Conservation (phyloP, 1,140 invertebrate genomes). For the Musca vetustissima region DNA sequence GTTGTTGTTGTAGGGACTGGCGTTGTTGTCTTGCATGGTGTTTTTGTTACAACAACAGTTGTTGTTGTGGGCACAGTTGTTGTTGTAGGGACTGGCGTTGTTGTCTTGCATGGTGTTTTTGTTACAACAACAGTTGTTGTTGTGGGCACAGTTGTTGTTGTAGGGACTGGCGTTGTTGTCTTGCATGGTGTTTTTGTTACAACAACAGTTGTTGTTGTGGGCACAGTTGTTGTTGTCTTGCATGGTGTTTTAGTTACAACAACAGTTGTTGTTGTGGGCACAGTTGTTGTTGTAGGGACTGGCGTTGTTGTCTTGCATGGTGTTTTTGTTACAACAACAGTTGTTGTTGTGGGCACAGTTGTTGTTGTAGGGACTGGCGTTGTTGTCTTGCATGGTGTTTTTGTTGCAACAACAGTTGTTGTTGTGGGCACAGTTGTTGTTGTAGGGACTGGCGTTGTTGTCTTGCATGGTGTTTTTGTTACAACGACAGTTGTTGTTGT, state of each 20-base stretch:
- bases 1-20: neutral
- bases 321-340: no score
- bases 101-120: constrained; percentile 16
- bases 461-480: constrained; percentile 10
- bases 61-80: constrained; percentile 4
- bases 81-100: constrained; percentile 15
- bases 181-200: neutral
- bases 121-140: constrained; percentile 12
- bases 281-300: neutral
- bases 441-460: constrained; percentile 4
- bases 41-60: neutral
- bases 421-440: constrained; percentile 26
- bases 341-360: constrained; percentile 21
- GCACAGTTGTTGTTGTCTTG: neutral
- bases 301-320: constrained; percentile 28
- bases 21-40: neutral
- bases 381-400: neutral
- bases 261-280: neutral
- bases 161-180: constrained; percentile 5
- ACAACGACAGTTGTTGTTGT: constrained; percentile 20
- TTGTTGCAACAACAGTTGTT: neutral
- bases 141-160: constrained; percentile 20
- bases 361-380: constrained; percentile 20
- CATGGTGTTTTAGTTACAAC: neutral
- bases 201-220: constrained; percentile 11